Evolutionary conservation across 2,113 vertebrate species (phyloP).

Genomic region (Alosa alosa): DNA sequence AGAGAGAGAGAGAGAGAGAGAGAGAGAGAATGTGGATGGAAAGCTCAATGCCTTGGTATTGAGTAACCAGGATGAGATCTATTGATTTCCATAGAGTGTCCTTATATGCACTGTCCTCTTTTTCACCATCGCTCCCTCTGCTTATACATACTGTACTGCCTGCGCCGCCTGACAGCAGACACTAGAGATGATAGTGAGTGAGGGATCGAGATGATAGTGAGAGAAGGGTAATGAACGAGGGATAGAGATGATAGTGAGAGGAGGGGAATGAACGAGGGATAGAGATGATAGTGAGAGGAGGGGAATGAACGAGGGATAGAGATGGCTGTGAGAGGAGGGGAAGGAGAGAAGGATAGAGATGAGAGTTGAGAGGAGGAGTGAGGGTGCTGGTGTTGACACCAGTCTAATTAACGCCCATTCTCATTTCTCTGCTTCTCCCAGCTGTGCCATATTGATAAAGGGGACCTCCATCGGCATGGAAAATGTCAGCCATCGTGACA

Average conservation of each 20-base stretch:
- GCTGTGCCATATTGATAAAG: constrained; percentile 9
- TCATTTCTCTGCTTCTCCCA: neutral
- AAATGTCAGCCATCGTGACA: constrained; percentile 22
- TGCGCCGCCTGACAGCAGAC: no score
- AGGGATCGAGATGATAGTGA: no score
- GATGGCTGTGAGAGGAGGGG: neutral
- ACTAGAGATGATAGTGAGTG: neutral
- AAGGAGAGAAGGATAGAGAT: neutral
- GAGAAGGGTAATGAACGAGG: no score
- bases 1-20: no score
- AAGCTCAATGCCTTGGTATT: neutral
- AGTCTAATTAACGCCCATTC: neutral
- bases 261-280: neutral
- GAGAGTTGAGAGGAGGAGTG: neutral
- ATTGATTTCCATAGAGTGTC: no score
- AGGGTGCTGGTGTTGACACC: neutral
- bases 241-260: neutral
- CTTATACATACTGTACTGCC: neutral
- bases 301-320: neutral
- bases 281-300: neutral
- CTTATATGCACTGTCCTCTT: no score
- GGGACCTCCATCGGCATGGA: neutral
- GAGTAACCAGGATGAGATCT: neutral
- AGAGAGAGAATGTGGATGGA: neutral
- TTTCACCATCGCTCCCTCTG: no score